Conservation (phyloP, 2,113 vertebrate genomes). For the Perca fluviatilis region DNA sequence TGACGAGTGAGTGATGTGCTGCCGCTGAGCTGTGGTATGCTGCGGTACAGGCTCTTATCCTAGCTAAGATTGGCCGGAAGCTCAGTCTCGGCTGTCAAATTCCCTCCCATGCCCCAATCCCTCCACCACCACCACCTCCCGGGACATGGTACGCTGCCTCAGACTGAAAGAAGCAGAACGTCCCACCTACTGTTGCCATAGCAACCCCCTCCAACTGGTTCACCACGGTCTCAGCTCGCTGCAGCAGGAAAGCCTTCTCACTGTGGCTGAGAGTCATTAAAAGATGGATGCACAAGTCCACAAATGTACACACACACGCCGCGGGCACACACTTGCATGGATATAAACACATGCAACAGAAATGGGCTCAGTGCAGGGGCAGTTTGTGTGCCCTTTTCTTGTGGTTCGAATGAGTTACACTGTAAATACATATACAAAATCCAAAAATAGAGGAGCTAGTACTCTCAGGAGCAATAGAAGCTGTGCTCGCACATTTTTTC, state of each 20-base stretch:
- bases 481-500: not conserved
- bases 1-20: conserved; percentile 40
- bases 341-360: not conserved
- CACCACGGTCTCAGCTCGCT: not conserved
- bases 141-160: conserved; percentile 36
- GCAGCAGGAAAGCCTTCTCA: conserved; percentile 16
- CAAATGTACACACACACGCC: conserved; percentile 6
- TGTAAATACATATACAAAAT: too few species aligned
- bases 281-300: conserved; percentile 23
- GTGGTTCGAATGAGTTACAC: not conserved
- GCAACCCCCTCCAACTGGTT: conserved; percentile 63
- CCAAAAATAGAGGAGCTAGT: too few species aligned
- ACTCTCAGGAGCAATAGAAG: too few species aligned
- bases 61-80: conserved; percentile 36
- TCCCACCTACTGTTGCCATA: conserved; percentile 58
- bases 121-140: not conserved
- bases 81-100: conserved; percentile 42
- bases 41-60: conserved; percentile 37
- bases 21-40: conserved; percentile 34
- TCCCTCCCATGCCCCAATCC: not conserved
- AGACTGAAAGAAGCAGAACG: conserved; percentile 47
- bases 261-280: conserved; percentile 19
- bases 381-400: not conserved
- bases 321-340: not conserved
- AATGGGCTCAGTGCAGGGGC: not conserved